Evolutionary conservation across 2,888 invertebrate genomes (phyloP).

Genomic region (Hoplodrina blanda): DNA sequence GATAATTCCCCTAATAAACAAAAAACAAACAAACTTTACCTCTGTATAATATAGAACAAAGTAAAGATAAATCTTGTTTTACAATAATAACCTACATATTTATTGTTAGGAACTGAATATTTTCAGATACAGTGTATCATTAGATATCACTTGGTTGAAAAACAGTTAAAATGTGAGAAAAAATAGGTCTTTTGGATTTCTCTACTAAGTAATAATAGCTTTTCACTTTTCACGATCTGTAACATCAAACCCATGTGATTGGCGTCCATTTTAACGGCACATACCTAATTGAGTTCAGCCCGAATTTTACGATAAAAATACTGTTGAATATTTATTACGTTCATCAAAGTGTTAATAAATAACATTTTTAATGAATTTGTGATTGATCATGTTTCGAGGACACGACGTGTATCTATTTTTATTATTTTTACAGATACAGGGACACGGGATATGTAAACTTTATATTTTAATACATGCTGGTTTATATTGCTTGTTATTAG

Average conservation of each 20-base stretch:
- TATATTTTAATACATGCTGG: not conserved
- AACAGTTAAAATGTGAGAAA: too few relatives aligned
- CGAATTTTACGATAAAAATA: slow-evolving; percentile 11
- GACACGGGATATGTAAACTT: not conserved
- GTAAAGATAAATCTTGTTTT: too few relatives aligned
- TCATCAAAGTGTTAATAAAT: slow-evolving; percentile 42
- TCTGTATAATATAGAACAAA: too few relatives aligned
- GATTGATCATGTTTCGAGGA: slow-evolving; percentile 35
- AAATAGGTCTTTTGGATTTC: too few relatives aligned
- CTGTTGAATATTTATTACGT: slow-evolving; percentile 40
- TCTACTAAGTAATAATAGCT: not conserved
- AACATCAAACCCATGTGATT: not conserved
- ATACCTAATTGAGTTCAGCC: not conserved
- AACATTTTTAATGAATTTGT: slow-evolving; percentile 41
- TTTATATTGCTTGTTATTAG: not conserved
- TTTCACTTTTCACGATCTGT: not conserved
- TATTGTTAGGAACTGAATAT: too few relatives aligned
- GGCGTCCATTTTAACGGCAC: not conserved
- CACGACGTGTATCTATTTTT: not conserved
- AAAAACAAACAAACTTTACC: too few relatives aligned
- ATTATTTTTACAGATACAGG: slow-evolving; percentile 10
- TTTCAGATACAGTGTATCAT: too few relatives aligned
- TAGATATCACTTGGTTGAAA: too few relatives aligned
- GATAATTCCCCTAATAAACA: too few relatives aligned
- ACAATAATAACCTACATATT: too few relatives aligned